These are phyloP conservation scores for Cephalopholis sonnerati DNA, from an alignment of 2,113 vertebrate genomes.

Conservation along the genomic window DNA sequence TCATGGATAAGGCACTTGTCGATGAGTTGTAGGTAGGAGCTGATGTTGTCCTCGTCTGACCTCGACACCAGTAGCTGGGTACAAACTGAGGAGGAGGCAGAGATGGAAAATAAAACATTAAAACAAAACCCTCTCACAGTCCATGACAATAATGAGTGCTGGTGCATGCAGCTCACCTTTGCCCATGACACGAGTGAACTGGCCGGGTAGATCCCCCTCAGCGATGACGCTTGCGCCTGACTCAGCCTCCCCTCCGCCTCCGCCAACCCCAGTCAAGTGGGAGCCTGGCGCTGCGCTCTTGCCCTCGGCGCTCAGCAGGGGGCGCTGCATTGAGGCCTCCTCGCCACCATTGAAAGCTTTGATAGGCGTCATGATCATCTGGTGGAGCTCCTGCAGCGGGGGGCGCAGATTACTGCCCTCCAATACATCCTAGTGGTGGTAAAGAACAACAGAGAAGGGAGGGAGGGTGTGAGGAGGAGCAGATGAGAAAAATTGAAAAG, in stretches of 20 bases:
- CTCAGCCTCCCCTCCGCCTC: constrained; percentile 90
- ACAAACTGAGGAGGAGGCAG: constrained; percentile 86
- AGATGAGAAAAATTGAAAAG: not conserved
- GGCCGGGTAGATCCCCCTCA: constrained; percentile 93
- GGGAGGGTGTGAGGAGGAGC: not conserved
- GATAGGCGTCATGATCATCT: constrained; percentile 98
- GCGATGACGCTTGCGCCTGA: constrained; percentile 86
- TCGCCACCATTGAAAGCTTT: constrained; percentile 88
- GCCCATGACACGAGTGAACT: constrained; percentile 99
- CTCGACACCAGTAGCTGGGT: constrained; percentile 98
- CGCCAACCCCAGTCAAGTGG: constrained; percentile 77
- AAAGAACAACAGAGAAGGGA: not conserved
- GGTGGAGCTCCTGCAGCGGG: constrained; percentile 96
- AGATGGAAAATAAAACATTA: not conserved
- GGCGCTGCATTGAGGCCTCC: constrained; percentile 82
- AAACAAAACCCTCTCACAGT: not conserved
- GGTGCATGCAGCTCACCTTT: constrained; percentile 88
- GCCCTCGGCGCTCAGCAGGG: constrained; percentile 85
- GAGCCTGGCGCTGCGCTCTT: constrained; percentile 87
- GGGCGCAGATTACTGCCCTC: constrained; percentile 93
- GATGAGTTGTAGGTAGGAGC: constrained; percentile 98
- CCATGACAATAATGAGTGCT: not conserved
- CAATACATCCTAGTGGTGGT: constrained; percentile 90
- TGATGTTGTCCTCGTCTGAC: constrained; percentile 98
- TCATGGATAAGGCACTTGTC: constrained; percentile 98